These are phyloP conservation scores for Tanaodytes sp. DNA, from an alignment of 2,888 invertebrate species.

Conservation along the genomic window DNA sequence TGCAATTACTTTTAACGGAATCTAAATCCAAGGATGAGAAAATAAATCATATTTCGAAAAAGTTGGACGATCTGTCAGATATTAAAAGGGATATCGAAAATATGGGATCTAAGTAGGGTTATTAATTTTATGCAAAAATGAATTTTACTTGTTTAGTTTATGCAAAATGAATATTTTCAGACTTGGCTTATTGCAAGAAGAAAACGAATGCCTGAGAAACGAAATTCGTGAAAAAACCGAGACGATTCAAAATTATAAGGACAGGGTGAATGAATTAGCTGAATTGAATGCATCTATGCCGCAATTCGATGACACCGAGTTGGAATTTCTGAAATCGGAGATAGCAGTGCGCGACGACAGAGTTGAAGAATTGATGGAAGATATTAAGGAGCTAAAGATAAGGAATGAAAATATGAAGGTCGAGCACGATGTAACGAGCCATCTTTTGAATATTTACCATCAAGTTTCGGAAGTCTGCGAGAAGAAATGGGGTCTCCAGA, in stretches of 20 bases:
- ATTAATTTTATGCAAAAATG: no score
- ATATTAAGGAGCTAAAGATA: background rate
- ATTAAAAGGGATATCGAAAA: conserved; percentile 9
- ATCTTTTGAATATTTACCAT: conserved; percentile 6
- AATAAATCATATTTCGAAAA: conserved; percentile 8
- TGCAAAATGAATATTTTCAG: no score
- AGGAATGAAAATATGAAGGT: conserved; percentile 5
- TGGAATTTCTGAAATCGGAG: background rate
- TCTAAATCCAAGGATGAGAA: conserved; percentile 7
- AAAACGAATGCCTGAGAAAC: conserved; percentile 14
- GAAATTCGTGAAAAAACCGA: conserved; percentile 7
- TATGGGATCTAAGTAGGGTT: no score
- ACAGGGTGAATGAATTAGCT: conserved; percentile 1
- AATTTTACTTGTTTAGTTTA: no score
- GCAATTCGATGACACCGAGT: background rate
- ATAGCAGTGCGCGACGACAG: conserved; percentile 1
- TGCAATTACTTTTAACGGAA: background rate
- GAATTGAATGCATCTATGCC: conserved; percentile 1
- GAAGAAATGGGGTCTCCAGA: conserved; percentile 23
- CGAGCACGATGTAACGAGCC: background rate
- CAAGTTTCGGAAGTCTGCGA: conserved; percentile 14
- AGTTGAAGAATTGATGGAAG: conserved; percentile 11
- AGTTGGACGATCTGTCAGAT: background rate
- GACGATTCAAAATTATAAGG: background rate
- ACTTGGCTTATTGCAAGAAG: conserved; percentile 10